phyloP scores from a whole-genome alignment of 1,140 invertebrate species.

The Drosophila guanche region DNA sequence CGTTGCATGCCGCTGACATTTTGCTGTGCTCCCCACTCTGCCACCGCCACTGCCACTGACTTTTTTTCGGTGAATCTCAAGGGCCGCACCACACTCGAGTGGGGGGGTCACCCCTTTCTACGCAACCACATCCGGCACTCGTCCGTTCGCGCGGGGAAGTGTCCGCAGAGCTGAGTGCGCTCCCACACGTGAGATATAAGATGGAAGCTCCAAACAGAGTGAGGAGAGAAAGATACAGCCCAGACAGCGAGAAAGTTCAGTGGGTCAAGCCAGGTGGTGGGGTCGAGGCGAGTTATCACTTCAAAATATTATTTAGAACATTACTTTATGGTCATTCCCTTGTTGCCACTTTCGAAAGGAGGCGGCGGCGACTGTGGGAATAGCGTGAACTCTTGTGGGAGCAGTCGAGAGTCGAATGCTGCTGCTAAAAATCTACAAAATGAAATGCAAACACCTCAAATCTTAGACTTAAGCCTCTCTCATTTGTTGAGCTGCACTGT shows the following conservation, averaged over 20 bases:
- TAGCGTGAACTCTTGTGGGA: neutral
- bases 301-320: conserved; percentile 3
- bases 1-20: conserved; percentile 43
- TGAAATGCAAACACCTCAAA: too few relatives aligned
- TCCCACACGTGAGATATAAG: conserved; percentile 50
- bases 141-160: conserved; percentile 13
- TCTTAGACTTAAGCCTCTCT: too few relatives aligned
- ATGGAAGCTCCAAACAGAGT: conserved; percentile 1
- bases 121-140: conserved; percentile 73
- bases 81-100: conserved; percentile 6
- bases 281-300: conserved; percentile 3
- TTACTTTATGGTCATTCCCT: conserved; percentile 11
- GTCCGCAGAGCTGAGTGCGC: conserved; percentile 49
- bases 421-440: too few relatives aligned
- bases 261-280: conserved; percentile 37
- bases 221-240: conserved; percentile 3
- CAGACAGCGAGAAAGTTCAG: conserved; percentile 60
- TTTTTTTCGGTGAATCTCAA: conserved; percentile 9
- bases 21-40: neutral
- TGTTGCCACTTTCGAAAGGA: conserved; percentile 1
- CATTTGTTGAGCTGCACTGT: too few relatives aligned
- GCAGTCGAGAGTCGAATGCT: too few relatives aligned
- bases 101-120: conserved; percentile 49
- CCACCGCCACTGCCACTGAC: neutral
- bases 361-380: conserved; percentile 2